Evolutionary conservation across 2,797 vertebrate genomes (phyloP).

Genomic region (Rhodeus uyekii): DNA sequence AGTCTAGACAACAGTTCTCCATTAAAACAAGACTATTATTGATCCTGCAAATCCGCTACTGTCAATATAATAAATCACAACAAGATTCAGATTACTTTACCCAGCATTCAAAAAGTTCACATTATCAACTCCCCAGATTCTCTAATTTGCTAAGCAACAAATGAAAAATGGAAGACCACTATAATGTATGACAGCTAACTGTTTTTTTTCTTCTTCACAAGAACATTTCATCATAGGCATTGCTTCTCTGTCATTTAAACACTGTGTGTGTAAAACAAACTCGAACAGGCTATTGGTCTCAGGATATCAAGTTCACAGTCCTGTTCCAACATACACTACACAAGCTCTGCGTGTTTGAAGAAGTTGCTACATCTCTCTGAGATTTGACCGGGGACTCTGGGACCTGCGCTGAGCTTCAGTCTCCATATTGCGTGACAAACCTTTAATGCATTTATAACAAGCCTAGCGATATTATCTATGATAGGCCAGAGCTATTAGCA

Average conservation of each 20-base stretch:
- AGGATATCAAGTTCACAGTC: not conserved
- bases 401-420: conserved; percentile 38
- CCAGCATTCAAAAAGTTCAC: not conserved
- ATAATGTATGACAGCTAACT: not conserved
- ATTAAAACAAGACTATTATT: not conserved
- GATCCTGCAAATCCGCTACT: not conserved
- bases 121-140: not conserved
- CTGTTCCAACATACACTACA: conserved; percentile 28
- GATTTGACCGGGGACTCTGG: conserved; percentile 57
- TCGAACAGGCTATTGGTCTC: conserved; percentile 18
- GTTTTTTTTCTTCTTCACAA: not conserved
- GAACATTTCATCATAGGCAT: not conserved
- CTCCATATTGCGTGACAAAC: conserved; percentile 27
- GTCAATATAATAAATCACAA: not conserved
- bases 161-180: too few relatives aligned
- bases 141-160: not conserved
- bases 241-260: not conserved
- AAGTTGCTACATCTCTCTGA: conserved; percentile 45
- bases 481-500: conserved; percentile 13
- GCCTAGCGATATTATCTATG: conserved; percentile 45
- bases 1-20: not conserved
- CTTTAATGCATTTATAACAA: conserved; percentile 60
- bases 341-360: conserved; percentile 43
- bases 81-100: not conserved
- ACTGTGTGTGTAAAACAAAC: not conserved